Evolutionary conservation across 2,888 invertebrate species (phyloP), one percentile per base, ranked within the genome.

Genomic region (Villa cingulata): DNA sequence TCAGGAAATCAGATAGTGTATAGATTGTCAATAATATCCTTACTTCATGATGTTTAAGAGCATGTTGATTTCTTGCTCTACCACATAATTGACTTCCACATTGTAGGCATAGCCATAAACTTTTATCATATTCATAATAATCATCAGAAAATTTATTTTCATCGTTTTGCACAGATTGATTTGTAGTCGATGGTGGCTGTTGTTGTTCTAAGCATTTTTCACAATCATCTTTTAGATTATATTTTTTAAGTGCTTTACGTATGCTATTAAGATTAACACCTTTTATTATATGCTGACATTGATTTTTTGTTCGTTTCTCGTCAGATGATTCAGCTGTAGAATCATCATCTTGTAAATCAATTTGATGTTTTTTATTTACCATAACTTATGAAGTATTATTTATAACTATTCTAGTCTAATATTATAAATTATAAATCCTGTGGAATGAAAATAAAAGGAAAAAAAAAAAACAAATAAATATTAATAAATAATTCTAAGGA

Each of bases 1-100:
- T n/a, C n/a, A n/a, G n/a, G n/a, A n/a, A n/a, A n/a, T n/a, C n/a
- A n/a, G n/a, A n/a, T n/a, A 9, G 12, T 34, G 34, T 40, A 19
- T 20, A 20, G 1, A 20, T 17, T 40, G 15, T 20, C 9, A 20
- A 20, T 23, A n/a, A 18, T 12, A 40, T 20, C 9, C 53, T 54
- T 48, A 69, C 70, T 58, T 78, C 73, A 62, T 73, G 83, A 68
- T 91, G 91, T 53, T 78, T 73, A 20, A 82, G 62, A 0, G 86
- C 85, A 66, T 89, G 88, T 56, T 79, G 73, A 58, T 78, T 77
- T 44, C 75, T 72, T 6, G 73, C 70, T 43, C 80, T 72, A 3
- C 84, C 86, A 64, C 90, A 90, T 19, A 80, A 74, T 60, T 83
- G 82, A 39, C 80, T 70, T 3, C 86, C 89, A 65, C 90, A 91